These are phyloP conservation scores for Ctenomys sociabilis DNA, from an alignment of 2,113 vertebrate genomes.

Conservation along the genomic window DNA sequence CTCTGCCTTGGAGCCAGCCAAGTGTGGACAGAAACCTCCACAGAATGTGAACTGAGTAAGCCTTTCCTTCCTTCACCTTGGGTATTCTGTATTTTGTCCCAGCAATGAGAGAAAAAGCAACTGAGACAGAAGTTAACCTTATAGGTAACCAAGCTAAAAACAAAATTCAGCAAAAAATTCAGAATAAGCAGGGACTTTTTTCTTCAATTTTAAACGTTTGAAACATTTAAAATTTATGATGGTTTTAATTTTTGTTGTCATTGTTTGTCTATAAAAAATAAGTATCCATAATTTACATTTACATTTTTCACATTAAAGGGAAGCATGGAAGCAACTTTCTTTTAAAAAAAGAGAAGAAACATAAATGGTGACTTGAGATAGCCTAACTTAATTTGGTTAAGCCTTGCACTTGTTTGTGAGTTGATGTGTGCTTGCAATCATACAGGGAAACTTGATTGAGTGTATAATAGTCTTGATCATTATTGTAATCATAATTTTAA, in stretches of 20 bases:
- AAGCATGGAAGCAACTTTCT: not conserved
- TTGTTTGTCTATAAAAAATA: not conserved
- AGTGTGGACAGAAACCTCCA: too few species aligned
- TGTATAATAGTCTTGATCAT: conserved; percentile 52
- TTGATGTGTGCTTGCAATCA: conserved; percentile 41
- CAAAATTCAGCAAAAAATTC: not conserved
- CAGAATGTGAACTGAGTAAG: too few species aligned
- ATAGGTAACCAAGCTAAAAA: not conserved
- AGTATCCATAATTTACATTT: not conserved
- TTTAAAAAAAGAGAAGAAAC: not conserved
- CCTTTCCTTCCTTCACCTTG: too few species aligned
- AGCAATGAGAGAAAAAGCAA: too few species aligned
- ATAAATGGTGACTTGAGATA: not conserved
- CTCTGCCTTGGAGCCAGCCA: too few species aligned
- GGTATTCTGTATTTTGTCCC: too few species aligned
- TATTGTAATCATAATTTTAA: conserved; percentile 58
- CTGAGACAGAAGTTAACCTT: not conserved
- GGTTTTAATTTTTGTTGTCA: not conserved
- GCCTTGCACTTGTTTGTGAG: not conserved
- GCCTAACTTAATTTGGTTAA: conserved; percentile 61
- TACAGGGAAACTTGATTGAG: conserved; percentile 63
- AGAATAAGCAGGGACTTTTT: not conserved
- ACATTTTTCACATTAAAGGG: not conserved
- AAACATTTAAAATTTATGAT: not conserved
- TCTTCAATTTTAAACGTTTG: too few species aligned